These are phyloP conservation scores for Moxostoma hubbsi DNA, from an alignment of 2,797 vertebrate genomes.

Conservation along the genomic window DNA sequence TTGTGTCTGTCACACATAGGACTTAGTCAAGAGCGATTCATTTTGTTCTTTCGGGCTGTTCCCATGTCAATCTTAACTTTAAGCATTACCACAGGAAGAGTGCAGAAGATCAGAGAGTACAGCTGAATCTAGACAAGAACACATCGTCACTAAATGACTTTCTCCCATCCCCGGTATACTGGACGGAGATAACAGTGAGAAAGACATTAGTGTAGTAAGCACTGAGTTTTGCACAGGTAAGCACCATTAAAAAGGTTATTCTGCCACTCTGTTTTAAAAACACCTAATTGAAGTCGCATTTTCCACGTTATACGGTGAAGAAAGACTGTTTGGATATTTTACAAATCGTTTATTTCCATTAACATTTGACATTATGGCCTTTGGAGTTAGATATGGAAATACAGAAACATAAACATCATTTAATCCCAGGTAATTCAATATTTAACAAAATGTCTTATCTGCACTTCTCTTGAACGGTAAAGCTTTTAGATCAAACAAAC, in stretches of 20 bases:
- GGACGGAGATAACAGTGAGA: not conserved
- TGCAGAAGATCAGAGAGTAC: conserved; percentile 1
- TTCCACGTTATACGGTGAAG: not conserved
- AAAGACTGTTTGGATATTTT: not conserved
- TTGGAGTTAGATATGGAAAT: not conserved
- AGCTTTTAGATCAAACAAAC: not conserved
- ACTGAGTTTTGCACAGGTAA: no score
- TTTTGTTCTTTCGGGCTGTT: conserved; percentile 9
- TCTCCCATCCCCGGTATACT: not conserved
- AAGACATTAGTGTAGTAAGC: no score
- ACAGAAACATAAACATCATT: not conserved
- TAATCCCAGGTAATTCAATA: not conserved
- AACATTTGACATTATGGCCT: not conserved
- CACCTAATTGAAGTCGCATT: no score
- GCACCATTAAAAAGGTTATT: no score
- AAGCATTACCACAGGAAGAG: conserved; percentile 1
- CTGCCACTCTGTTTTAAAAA: no score
- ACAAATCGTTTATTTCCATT: not conserved
- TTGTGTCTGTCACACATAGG: not conserved
- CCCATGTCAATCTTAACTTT: not conserved
- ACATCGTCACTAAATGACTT: not conserved
- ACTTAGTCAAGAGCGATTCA: not conserved
- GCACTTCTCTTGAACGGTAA: not conserved
- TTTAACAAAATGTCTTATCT: conserved; percentile 10
- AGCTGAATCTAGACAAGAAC: not conserved